Conservation (phyloP, 2,888 invertebrate genomes). For the Sphinx pinastri region DNA sequence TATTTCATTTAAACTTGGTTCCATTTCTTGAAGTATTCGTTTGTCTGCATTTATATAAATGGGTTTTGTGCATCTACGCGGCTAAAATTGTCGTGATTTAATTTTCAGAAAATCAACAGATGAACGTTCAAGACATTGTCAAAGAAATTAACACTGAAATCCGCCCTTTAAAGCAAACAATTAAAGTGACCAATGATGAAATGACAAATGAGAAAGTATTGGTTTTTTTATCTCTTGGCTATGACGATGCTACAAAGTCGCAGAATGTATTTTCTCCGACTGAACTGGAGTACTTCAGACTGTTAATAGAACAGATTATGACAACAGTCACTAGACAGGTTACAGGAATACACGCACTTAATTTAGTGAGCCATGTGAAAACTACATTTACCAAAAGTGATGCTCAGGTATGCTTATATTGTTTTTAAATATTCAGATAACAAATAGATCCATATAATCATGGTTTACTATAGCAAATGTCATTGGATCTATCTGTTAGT, state of each 20-base stretch:
- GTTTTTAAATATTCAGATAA: neutral
- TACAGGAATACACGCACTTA: conserved; percentile 67
- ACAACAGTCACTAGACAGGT: conserved; percentile 67
- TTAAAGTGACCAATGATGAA: conserved; percentile 70
- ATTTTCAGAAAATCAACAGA: conserved; percentile 53
- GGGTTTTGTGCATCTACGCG: no score
- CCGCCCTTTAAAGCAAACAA: conserved; percentile 62
- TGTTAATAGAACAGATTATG: conserved; percentile 72
- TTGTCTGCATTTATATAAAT: no score
- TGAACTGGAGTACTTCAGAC: conserved; percentile 71
- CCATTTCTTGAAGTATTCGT: no score
- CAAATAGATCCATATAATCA: no score
- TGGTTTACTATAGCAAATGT: no score
- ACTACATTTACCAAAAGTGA: conserved; percentile 65
- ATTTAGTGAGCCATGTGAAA: conserved; percentile 67
- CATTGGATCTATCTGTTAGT: no score
- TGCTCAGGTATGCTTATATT: conserved; percentile 62
- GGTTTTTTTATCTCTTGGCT: conserved; percentile 66
- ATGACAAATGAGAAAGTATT: conserved; percentile 65
- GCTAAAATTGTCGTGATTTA: neutral
- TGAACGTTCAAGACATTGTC: conserved; percentile 54
- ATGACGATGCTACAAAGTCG: conserved; percentile 69
- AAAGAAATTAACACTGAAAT: conserved; percentile 68
- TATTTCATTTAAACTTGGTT: no score
- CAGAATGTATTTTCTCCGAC: conserved; percentile 66